A percentile compares a stretch with the other conserved stretches of the same genome.
Conservation (phyloP, 2,797 vertebrate species). For the Epinephelus coioides region DNA sequence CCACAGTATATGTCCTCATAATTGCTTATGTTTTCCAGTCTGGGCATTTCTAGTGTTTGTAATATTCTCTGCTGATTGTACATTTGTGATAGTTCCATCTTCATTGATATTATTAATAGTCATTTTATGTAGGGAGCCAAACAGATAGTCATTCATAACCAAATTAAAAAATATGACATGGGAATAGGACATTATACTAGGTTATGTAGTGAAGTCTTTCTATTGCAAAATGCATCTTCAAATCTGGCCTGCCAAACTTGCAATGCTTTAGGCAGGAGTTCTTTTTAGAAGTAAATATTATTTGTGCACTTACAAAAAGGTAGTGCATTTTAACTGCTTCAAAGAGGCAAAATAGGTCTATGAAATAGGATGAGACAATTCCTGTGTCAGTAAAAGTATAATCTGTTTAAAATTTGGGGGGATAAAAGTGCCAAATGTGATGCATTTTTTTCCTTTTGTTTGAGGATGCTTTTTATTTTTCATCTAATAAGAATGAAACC, state of each 20-base stretch:
- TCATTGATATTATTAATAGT: conserved; percentile 77
- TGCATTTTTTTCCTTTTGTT: conserved; percentile 93
- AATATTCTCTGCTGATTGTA: conserved; percentile 49
- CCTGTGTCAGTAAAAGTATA: conserved; percentile 41
- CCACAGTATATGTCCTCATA: conserved; percentile 65
- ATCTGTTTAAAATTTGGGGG: conserved; percentile 66
- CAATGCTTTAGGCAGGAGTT: conserved; percentile 27
- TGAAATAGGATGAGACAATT: conserved; percentile 39
- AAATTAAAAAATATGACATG: conserved; percentile 37
- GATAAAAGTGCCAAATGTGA: conserved; percentile 87
- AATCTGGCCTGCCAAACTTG: conserved; percentile 40
- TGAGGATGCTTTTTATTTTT: conserved; percentile 93
- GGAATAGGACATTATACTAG: conserved; percentile 30
- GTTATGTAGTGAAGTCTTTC: conserved; percentile 25
- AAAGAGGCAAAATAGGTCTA: conserved; percentile 44
- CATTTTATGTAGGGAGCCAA: conserved; percentile 55
- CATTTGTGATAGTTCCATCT: conserved; percentile 73
- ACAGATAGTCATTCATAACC: conserved; percentile 37
- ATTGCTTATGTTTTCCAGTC: conserved; percentile 52
- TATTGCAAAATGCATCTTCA: conserved; percentile 44
- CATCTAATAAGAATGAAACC: conserved; percentile 99
- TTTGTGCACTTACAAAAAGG: conserved; percentile 34
- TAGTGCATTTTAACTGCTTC: conserved; percentile 26
- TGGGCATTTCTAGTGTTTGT: conserved; percentile 55
- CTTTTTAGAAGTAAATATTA: conserved; percentile 31